Evolutionary conservation across 2,888 invertebrate species (phyloP), one percentile per base, ranked within the genome.

Genomic region (Anarsia innoxiella): DNA sequence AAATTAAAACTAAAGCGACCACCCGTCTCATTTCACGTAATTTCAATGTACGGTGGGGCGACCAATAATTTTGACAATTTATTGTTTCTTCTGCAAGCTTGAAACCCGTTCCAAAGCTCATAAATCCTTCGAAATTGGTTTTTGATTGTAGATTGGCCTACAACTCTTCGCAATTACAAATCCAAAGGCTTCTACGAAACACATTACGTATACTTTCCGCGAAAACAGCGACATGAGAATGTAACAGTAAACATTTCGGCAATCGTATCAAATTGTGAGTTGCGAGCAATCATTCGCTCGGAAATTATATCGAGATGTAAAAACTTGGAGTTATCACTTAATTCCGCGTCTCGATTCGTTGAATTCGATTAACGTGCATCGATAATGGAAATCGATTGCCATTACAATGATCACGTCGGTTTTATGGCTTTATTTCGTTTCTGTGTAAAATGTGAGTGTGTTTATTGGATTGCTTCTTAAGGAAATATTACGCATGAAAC

Each of bases 291-390:
- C n/a, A n/a, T n/a, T n/a, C n/a, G n/a, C n/a, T n/a, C n/a, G n/a
- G n/a, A n/a, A n/a, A n/a, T n/a, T n/a, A n/a, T n/a, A n/a, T n/a
- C n/a, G n/a, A n/a, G n/a, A n/a, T n/a, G n/a, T n/a, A n/a, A n/a
- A n/a, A n/a, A n/a, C n/a, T n/a, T n/a, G n/a, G n/a, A 47, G 48
- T 60, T 66, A 66, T 59, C 64, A 58, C 56, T 54, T 53, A 51
- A 50, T 57, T 51, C 46, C 3, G 12, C 50, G 54, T 49, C 51
- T 48, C 56, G 55, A 59, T 59, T 59, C 62, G 56, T 49, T 48
- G 50, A 48, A 65, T 55, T 54, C 58, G 58, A 56, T 59, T 58
- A 40, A 15, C 41, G 12, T 46, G 10, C 10, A 31, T 31, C 14
- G 19, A 6, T 19, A 19, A 19, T 19, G 4, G 6, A 19, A 19